phyloP scores from a whole-genome alignment of 2,888 invertebrate genomes.

The Pseudococcus longispinus region DNA sequence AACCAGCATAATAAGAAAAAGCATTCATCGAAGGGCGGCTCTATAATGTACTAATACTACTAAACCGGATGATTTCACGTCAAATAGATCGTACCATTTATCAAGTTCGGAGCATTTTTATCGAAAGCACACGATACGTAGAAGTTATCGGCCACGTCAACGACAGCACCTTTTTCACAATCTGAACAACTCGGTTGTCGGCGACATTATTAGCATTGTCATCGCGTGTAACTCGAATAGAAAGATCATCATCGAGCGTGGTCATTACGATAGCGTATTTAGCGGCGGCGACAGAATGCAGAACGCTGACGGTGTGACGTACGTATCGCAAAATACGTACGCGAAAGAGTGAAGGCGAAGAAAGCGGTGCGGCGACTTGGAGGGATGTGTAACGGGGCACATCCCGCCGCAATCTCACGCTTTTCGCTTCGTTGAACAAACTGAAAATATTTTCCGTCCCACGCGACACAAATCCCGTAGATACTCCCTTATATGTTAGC shows the following conservation, averaged over 20 bases:
- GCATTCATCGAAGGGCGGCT: background rate
- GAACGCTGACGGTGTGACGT: constrained; percentile 52
- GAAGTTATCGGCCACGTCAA: background rate
- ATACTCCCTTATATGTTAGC: constrained; percentile 46
- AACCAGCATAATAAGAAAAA: background rate
- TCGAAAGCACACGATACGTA: background rate
- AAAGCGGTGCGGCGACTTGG: background rate
- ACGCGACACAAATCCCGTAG: constrained; percentile 55
- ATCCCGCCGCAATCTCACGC: constrained; percentile 57
- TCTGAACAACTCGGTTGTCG: constrained; percentile 40
- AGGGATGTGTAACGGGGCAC: constrained; percentile 52
- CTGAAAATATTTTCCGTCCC: constrained; percentile 57
- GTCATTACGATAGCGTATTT: constrained; percentile 50
- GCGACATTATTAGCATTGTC: constrained; percentile 51
- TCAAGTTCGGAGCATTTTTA: background rate
- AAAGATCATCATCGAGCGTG: constrained; percentile 46
- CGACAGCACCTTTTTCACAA: constrained; percentile 24
- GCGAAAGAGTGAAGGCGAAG: background rate
- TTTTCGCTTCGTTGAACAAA: constrained; percentile 56
- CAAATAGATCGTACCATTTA: constrained; percentile 15
- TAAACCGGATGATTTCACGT: background rate
- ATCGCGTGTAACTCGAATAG: constrained; percentile 40
- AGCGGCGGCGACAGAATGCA: constrained; percentile 17
- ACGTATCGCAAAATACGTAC: constrained; percentile 30
- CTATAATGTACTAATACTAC: background rate